Conservation (phyloP, 2,113 vertebrate genomes). For the Ammodramus savannarum region DNA sequence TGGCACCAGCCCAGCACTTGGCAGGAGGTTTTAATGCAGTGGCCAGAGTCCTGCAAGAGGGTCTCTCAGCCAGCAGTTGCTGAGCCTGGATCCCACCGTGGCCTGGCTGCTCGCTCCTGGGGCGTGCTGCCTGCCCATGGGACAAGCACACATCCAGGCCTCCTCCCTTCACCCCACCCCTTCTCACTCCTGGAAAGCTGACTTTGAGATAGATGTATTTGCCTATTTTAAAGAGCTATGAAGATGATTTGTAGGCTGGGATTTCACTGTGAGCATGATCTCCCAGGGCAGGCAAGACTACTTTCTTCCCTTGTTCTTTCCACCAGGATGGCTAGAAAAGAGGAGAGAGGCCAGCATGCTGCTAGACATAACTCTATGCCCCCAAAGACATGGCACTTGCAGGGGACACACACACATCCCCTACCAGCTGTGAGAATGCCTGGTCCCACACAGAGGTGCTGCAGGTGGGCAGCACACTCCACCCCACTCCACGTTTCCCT, state of each 20-base stretch:
- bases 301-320: not conserved
- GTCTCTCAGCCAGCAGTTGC: not conserved
- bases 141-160: not conserved
- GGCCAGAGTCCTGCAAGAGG: accelerated
- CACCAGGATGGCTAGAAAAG: not conserved
- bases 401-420: accelerated
- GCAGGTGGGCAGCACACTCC: not conserved
- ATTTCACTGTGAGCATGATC: not conserved
- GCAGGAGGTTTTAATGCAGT: not conserved
- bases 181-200: not conserved
- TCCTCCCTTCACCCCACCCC: not conserved
- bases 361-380: not conserved
- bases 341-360: not conserved
- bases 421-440: not conserved
- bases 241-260: not conserved
- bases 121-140: not conserved
- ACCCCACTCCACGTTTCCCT: accelerated
- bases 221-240: not conserved
- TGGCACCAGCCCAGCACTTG: not conserved
- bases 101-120: not conserved
- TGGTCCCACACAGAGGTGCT: not conserved
- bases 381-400: not conserved
- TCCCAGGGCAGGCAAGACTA: not conserved
- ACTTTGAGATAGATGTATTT: not conserved
- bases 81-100: not conserved